phyloP scores from a whole-genome alignment of 23 tunicate genomes.

The Diplosoma virens region DNA sequence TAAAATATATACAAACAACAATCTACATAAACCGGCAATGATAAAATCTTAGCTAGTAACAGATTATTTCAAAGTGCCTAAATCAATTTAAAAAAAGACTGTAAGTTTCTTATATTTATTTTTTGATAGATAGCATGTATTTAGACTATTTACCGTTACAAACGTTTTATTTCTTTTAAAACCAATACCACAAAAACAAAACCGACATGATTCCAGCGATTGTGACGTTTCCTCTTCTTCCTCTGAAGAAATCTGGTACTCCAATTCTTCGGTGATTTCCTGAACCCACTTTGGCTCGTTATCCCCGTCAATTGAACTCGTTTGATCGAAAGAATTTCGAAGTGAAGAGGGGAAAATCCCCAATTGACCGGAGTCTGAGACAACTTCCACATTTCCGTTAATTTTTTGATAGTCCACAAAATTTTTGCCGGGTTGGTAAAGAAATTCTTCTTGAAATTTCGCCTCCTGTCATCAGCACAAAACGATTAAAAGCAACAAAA shows the following conservation, averaged over 20 bases:
- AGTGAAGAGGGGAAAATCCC: neutral
- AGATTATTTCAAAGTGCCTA: too few species aligned
- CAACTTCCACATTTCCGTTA: neutral
- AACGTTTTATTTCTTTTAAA: too few species aligned
- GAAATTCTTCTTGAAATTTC: constrained; percentile 57
- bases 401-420: neutral
- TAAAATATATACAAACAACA: too few species aligned
- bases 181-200: too few species aligned
- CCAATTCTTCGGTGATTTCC: constrained; percentile 56
- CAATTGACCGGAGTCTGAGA: neutral
- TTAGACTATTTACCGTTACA: too few species aligned
- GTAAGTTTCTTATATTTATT: too few species aligned
- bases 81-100: too few species aligned
- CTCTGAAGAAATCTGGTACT: neutral
- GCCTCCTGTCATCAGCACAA: constrained; percentile 5
- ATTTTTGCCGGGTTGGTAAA: constrained; percentile 40
- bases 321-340: neutral
- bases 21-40: too few species aligned
- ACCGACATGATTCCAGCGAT: neutral
- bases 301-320: constrained; percentile 26
- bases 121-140: too few species aligned
- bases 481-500: too few species aligned
- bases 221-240: neutral
- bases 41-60: too few species aligned
- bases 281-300: constrained; percentile 84